These are phyloP conservation scores for Gobio occitaniae DNA, from an alignment of 2,797 vertebrate genomes.

Conservation along the genomic window DNA sequence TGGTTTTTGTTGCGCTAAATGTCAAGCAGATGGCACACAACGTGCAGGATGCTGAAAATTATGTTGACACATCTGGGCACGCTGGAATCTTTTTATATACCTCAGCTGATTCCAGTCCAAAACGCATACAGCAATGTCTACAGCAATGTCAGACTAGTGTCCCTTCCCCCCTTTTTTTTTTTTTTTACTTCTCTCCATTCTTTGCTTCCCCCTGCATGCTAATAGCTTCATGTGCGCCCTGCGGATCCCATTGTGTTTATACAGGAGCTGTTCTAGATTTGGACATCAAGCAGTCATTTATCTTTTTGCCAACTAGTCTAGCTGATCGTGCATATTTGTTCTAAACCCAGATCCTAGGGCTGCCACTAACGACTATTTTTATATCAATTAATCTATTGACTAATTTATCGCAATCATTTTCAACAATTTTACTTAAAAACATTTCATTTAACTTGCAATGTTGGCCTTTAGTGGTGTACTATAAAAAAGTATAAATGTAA, in stretches of 20 bases:
- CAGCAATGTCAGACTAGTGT: slow-evolving; percentile 66
- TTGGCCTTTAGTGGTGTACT: too few relatives aligned
- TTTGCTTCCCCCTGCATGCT: slow-evolving; percentile 63
- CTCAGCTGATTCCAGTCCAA: slow-evolving; percentile 43
- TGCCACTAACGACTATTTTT: too few relatives aligned
- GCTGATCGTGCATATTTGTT: neutral
- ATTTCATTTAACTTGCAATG: too few relatives aligned
- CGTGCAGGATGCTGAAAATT: slow-evolving; percentile 29
- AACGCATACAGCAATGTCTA: slow-evolving; percentile 40
- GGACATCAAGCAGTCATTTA: slow-evolving; percentile 17
- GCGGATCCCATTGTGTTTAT: slow-evolving; percentile 35
- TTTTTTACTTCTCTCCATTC: slow-evolving; percentile 44
- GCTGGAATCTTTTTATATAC: slow-evolving; percentile 26
- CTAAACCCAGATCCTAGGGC: neutral
- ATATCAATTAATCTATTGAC: too few relatives aligned
- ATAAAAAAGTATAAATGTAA: too few relatives aligned
- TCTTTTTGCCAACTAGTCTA: neutral
- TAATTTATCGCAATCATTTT: too few relatives aligned
- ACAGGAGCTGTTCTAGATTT: slow-evolving; percentile 26
- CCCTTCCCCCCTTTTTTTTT: neutral
- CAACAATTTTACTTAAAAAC: too few relatives aligned
- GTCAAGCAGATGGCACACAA: slow-evolving; percentile 23
- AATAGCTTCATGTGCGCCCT: slow-evolving; percentile 49
- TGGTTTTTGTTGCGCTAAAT: slow-evolving; percentile 32
- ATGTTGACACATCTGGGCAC: slow-evolving; percentile 37